Evolutionary conservation across 2,888 invertebrate genomes (phyloP), one percentile per base, ranked within the genome.

Genomic region (Noctua comes): DNA sequence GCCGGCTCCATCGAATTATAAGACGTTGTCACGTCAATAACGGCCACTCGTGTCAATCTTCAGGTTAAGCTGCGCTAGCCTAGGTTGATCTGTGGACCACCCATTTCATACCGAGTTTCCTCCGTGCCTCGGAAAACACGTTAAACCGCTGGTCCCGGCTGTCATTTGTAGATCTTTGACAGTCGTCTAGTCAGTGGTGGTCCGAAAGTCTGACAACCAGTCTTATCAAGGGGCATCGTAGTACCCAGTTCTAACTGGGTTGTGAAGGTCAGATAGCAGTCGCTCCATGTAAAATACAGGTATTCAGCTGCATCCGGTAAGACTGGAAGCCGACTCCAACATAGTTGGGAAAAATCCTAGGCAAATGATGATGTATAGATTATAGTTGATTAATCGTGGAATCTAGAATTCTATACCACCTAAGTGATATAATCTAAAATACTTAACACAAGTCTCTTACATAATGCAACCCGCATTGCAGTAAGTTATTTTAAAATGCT

Each of bases 401-500:
- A 16, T 59, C 24, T 59, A 57, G 13, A 59, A 21, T n/a, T 43
- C n/a, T 43, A 18, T 43, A 18, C 43, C 16, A 78, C n/a, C 7
- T 3, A 36, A 51, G n/a, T 24, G n/a, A 57, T 21, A 48, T 31
- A 31, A 69, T 27, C 36, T 64, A 3, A 62, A 76, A 76, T 64
- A n/a, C 57, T 51, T 10, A n/a, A 59, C 10, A 6, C 36, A 68
- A 57, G 31, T 8, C 2, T 46, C 31, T 70, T n/a, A n/a, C 43
- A 36, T 43, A 59, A 80, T 74, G 18, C 36, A 59, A 74, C 7
- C 79, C 16, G 73, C 65, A 65, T 66, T 83, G 31, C 68, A 72
- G 82, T 21, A 62, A 62, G 62, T 64, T 18, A 59, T 70, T 51
- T 77, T 36, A 7, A 82, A 82, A 51, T 4, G 11, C 57, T 71